These are phyloP conservation scores for Tridacna crocea DNA, from an alignment of 2,888 invertebrate species.

Conservation along the genomic window DNA sequence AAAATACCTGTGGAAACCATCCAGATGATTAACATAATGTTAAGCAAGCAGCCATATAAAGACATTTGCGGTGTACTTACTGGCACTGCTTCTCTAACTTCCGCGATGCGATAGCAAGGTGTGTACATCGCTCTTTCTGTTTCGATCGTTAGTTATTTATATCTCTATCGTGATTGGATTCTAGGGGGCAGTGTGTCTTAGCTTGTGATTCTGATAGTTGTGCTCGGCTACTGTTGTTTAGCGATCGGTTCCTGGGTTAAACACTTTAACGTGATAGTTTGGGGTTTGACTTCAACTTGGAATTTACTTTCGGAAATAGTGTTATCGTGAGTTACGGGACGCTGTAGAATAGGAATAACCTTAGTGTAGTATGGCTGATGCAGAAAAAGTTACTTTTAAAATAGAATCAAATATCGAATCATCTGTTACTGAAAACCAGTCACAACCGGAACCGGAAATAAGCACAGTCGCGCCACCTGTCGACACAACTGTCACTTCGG, in stretches of 20 bases:
- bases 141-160: slow-evolving; percentile 12
- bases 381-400: slow-evolving; percentile 32
- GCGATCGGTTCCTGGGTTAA: slow-evolving; percentile 10
- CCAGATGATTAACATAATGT: slow-evolving; percentile 22
- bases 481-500: slow-evolving; percentile 60
- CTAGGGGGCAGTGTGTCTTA: slow-evolving; percentile 4
- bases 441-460: slow-evolving; percentile 40
- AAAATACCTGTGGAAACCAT: slow-evolving; percentile 21
- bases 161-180: slow-evolving; percentile 10
- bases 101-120: background rate
- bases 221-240: slow-evolving; percentile 10
- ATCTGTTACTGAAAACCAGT: background rate
- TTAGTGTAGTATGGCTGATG: slow-evolving; percentile 54
- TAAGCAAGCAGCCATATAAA: slow-evolving; percentile 20
- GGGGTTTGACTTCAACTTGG: background rate
- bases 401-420: slow-evolving; percentile 5
- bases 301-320: slow-evolving; percentile 24
- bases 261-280: background rate
- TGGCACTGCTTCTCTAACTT: slow-evolving; percentile 8
- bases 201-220: slow-evolving; percentile 10
- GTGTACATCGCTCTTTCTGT: slow-evolving; percentile 7
- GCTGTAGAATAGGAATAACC: slow-evolving; percentile 14
- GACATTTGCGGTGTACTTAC: background rate
- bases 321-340: background rate
- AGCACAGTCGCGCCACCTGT: slow-evolving; percentile 53